Base-by-base conservation (phyloP, 2,113 vertebrate genomes). In the Porphyrio hochstetteri region DNA sequence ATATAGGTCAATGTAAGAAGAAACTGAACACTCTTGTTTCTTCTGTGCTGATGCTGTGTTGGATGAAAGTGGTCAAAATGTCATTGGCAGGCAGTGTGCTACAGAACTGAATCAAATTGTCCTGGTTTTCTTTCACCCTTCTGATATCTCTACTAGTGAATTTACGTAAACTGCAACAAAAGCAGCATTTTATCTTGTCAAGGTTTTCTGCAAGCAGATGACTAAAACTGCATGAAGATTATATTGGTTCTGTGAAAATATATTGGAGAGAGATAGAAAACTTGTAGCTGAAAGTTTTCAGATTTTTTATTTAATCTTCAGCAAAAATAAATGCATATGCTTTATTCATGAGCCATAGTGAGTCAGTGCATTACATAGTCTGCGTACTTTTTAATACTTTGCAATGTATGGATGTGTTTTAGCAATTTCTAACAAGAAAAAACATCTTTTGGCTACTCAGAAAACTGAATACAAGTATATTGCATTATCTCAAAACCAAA, bases 331-430 rank as follows among this genome's bases (percentile, higher is more conserved):
- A 60, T 68, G 56, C 79, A 28, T 65, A 56, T 94, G 83, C 38
- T 79, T 94, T 96, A 97, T 96, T 92, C 92, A 79, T 95, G 86
- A 96, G 86, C 61, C 86, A 53, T 36, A 94, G 77, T 96, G 96
- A 96, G 86, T 97, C 94, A 96, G 68, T 86, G 82, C 56, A 21
- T 72, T 70, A 46, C 90, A 61, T 38, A 64, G 67, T 50, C 71
- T 40, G 10, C 84, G 59, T 90, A 87, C 84, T 90, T 68, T 69
- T 96, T 85, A 46, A 40, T 90, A 56, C 82, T 94, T 90, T 33
- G 81, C 79, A 85, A 74, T 81, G 89, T 84, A 89, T 81, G 77
- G 76, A 46, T 80, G 31, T 35, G 36, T 77, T 78, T 91, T 80
- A 88, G 61, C 40, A 42, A 13, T 92, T 93, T 80, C 27, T 68